A percentile compares a stretch with the other conserved stretches of the same genome.
Conservation (phyloP, 2,113 vertebrate genomes). For the Leptosomus discolor region DNA sequence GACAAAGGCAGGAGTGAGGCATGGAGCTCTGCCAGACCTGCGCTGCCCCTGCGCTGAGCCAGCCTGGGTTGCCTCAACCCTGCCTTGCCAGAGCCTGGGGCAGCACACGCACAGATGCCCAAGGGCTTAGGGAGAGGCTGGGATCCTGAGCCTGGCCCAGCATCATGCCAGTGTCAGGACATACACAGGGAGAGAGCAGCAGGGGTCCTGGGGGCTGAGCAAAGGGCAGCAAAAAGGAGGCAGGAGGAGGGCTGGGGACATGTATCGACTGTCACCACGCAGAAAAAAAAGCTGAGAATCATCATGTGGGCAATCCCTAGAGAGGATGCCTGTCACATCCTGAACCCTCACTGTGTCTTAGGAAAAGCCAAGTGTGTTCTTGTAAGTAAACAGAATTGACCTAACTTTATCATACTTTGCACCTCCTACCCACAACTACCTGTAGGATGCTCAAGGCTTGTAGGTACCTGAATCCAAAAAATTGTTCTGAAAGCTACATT, state of each 20-base stretch:
- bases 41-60: neutral
- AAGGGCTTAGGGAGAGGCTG: neutral
- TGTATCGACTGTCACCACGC: fast-evolving
- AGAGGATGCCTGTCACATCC: neutral
- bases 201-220: neutral
- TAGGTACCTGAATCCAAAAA: neutral
- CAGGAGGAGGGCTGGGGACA: neutral
- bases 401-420: neutral
- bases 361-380: neutral
- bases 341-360: neutral
- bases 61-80: neutral
- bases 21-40: neutral
- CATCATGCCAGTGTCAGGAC: neutral
- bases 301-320: neutral
- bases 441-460: neutral
- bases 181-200: neutral
- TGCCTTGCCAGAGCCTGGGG: neutral
- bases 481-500: neutral
- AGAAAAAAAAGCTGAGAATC: neutral
- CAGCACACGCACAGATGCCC: neutral
- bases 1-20: neutral
- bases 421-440: neutral
- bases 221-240: neutral
- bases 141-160: neutral
- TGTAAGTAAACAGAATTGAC: neutral